Percentiles rank a stretch among this genome's conserved stretches.
These are phyloP conservation scores for Patella pellucida DNA, from an alignment of 2,888 invertebrate genomes.

Conservation along the genomic window DNA sequence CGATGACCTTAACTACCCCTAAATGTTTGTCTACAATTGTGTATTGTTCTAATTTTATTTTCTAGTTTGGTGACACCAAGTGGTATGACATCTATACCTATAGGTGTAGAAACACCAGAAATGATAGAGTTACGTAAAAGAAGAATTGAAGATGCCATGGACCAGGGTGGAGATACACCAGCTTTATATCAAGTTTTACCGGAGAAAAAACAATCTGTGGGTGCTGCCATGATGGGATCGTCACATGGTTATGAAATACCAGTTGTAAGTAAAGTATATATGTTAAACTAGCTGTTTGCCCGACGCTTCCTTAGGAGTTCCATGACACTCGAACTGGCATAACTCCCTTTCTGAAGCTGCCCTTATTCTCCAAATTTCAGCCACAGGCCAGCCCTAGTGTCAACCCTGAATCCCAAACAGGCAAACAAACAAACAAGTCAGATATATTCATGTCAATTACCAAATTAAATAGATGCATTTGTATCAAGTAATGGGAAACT, in stretches of 20 bases:
- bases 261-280: conserved; percentile 70
- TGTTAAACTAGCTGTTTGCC: no score
- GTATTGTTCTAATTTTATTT: conserved; percentile 5
- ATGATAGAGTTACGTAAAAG: conserved; percentile 97
- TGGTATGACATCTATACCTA: conserved; percentile 89
- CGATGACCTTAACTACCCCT: neutral
- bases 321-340: no score
- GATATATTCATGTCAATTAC: no score
- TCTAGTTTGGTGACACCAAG: conserved; percentile 87
- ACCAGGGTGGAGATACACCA: conserved; percentile 94
- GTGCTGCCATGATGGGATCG: conserved; percentile 91
- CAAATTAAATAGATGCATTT: no score
- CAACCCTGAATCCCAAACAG: no score
- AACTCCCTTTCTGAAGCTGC: no score
- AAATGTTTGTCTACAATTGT: neutral
- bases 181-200: conserved; percentile 95
- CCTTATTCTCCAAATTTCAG: no score
- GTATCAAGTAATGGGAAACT: no score
- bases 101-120: conserved; percentile 98
- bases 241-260: conserved; percentile 97
- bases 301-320: no score
- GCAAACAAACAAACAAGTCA: no score
- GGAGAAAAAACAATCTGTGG: conserved; percentile 85
- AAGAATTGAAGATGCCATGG: conserved; percentile 95
- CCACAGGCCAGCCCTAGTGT: no score